Evolutionary conservation across 2,113 vertebrate species (phyloP).

Genomic region (Dendrocopos noguchii): DNA sequence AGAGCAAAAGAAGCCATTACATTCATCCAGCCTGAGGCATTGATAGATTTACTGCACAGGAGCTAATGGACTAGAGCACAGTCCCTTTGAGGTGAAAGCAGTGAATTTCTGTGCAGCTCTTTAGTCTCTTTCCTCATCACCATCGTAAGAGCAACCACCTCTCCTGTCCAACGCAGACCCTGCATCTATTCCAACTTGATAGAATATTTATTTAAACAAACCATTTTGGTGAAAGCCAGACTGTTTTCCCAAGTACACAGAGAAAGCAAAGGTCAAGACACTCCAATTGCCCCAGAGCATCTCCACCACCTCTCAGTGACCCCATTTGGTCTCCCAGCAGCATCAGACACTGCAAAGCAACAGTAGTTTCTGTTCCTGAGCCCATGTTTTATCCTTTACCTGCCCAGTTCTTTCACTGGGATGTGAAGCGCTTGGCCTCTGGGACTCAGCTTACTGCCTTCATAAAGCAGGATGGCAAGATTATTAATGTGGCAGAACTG

Average conservation of each 20-base stretch:
- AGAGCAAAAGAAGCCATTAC: neutral
- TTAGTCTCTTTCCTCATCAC: neutral
- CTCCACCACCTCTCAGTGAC: neutral
- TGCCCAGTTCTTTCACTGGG: neutral
- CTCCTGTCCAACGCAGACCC: neutral
- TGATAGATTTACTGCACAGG: constrained; percentile 31
- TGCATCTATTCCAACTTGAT: neutral
- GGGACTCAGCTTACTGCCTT: constrained; percentile 40
- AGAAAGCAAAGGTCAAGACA: neutral
- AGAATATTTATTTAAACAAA: neutral
- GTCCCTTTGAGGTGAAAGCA: neutral
- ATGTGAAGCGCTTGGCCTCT: neutral
- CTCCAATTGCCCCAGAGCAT: neutral
- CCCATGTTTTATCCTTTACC: neutral
- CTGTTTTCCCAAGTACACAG: neutral
- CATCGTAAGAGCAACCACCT: neutral
- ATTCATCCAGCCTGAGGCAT: neutral
- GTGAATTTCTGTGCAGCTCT: neutral
- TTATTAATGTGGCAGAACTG: constrained; percentile 56
- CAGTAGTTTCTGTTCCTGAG: neutral
- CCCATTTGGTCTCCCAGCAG: neutral
- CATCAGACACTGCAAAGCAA: neutral
- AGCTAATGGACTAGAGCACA: constrained; percentile 10
- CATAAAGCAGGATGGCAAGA: constrained; percentile 44
- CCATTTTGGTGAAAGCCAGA: neutral